A percentile compares a stretch with the other conserved stretches of the same genome.
These are phyloP conservation scores for Melanargia galathea DNA, from an alignment of 2,888 invertebrate genomes.

Conservation along the genomic window DNA sequence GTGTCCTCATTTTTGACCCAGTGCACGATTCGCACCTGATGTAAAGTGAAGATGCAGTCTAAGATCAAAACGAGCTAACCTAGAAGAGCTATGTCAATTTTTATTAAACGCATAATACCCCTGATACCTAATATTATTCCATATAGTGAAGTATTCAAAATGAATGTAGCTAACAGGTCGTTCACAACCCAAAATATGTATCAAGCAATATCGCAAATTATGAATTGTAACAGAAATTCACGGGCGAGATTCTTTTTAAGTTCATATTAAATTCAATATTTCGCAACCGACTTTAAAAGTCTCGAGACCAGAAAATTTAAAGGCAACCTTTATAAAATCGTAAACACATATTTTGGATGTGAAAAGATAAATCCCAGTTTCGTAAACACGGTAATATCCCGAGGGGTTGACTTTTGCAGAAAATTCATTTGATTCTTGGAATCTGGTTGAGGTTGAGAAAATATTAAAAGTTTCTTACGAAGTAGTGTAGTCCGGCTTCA, in stretches of 20 bases:
- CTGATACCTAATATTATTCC: too few relatives aligned
- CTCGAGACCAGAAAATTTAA: slow-evolving; percentile 52
- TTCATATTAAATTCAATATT: slow-evolving; percentile 24
- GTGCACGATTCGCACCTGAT: too few relatives aligned
- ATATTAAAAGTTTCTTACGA: slow-evolving; percentile 57
- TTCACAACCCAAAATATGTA: neutral
- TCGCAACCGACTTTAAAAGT: slow-evolving; percentile 41
- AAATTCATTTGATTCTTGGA: slow-evolving; percentile 71
- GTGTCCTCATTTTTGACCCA: too few relatives aligned
- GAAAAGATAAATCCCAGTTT: slow-evolving; percentile 66
- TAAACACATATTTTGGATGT: slow-evolving; percentile 65
- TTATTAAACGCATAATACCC: too few relatives aligned
- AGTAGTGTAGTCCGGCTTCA: neutral
- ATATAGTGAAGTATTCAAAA: too few relatives aligned
- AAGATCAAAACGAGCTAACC: too few relatives aligned
- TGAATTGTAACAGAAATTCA: slow-evolving; percentile 48
- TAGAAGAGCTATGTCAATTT: too few relatives aligned
- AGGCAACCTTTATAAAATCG: slow-evolving; percentile 63
- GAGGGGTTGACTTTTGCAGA: slow-evolving; percentile 57
- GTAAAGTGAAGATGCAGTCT: too few relatives aligned
- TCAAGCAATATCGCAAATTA: slow-evolving; percentile 54
- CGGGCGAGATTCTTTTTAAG: slow-evolving; percentile 17
- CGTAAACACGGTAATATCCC: slow-evolving; percentile 58
- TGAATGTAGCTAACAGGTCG: neutral
- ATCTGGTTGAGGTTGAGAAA: slow-evolving; percentile 60